These are phyloP conservation scores for Cheilosia soror DNA, from an alignment of 2,888 invertebrate genomes.

Conservation along the genomic window DNA sequence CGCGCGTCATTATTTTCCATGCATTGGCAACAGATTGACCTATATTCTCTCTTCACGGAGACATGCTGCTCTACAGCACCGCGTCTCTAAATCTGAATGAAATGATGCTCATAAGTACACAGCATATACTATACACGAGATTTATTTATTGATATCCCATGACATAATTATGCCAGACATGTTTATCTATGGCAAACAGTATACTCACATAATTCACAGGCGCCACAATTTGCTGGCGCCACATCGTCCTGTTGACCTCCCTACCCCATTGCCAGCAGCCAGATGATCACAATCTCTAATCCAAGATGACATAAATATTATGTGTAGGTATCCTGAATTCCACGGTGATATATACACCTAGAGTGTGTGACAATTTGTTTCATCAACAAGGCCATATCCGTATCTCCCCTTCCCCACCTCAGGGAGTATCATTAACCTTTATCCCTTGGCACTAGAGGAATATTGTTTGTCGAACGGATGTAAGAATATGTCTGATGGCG, in stretches of 20 bases:
- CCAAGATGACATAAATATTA: conserved; percentile 25
- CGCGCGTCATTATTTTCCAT: too few relatives aligned
- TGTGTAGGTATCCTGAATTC: conserved; percentile 8
- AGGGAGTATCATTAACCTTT: conserved; percentile 19
- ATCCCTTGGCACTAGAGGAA: conserved; percentile 9
- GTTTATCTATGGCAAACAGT: conserved; percentile 5
- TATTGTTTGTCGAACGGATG: not conserved
- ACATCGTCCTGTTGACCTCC: conserved; percentile 4
- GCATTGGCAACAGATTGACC: too few relatives aligned
- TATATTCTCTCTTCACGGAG: too few relatives aligned
- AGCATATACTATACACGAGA: not conserved
- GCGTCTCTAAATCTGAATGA: too few relatives aligned
- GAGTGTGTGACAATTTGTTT: too few relatives aligned
- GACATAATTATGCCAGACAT: conserved; percentile 21
- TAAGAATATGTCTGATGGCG: not conserved
- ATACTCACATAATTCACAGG: conserved; percentile 12
- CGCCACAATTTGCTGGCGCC: conserved; percentile 9
- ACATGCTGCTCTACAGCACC: too few relatives aligned
- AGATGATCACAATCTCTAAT: conserved; percentile 16
- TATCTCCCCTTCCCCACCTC: too few relatives aligned
- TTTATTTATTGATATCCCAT: conserved; percentile 12
- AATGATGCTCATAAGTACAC: not conserved
- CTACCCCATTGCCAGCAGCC: not conserved
- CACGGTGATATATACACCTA: not conserved
- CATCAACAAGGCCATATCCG: too few relatives aligned